These are phyloP conservation scores for Raphicerus campestris DNA, from an alignment of 2,113 vertebrate species.

Conservation along the genomic window DNA sequence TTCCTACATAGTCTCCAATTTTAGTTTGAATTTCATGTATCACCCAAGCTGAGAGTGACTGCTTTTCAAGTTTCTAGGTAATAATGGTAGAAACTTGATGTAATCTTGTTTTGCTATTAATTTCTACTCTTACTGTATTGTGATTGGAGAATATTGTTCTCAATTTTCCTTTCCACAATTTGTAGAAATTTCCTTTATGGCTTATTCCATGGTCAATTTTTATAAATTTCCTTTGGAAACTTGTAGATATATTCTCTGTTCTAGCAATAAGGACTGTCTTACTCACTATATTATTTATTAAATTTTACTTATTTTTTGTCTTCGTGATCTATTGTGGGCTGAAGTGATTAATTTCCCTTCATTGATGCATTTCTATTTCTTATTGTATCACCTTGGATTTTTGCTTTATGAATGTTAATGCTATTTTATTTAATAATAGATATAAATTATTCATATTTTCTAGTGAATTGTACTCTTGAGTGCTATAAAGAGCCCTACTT, in stretches of 20 bases:
- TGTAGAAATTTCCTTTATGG: not conserved
- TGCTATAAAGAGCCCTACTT: not conserved
- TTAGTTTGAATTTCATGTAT: not conserved
- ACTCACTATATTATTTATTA: not conserved
- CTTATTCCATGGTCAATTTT: not conserved
- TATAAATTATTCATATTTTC: constrained; percentile 32
- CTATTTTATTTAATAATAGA: constrained; percentile 18
- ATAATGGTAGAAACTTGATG: not conserved
- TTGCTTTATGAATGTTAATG: constrained; percentile 28
- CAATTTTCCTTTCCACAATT: not conserved
- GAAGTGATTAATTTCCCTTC: not conserved
- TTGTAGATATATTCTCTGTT: not conserved
- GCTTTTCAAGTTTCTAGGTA: not conserved
- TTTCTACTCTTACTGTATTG: not conserved
- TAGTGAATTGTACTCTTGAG: not conserved
- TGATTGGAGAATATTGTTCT: not conserved
- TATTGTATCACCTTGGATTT: not conserved
- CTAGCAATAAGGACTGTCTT: not conserved
- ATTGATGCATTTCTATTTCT: not conserved
- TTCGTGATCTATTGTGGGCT: not conserved
- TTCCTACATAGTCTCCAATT: not conserved
- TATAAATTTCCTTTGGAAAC: not conserved
- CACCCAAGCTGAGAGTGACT: not conserved
- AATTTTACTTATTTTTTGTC: constrained; percentile 7
- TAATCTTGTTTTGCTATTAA: not conserved